Percentiles rank a stretch among this genome's conserved stretches.
Conservation (phyloP, 1,140 invertebrate genomes). For the Ooceraea biroi region DNA sequence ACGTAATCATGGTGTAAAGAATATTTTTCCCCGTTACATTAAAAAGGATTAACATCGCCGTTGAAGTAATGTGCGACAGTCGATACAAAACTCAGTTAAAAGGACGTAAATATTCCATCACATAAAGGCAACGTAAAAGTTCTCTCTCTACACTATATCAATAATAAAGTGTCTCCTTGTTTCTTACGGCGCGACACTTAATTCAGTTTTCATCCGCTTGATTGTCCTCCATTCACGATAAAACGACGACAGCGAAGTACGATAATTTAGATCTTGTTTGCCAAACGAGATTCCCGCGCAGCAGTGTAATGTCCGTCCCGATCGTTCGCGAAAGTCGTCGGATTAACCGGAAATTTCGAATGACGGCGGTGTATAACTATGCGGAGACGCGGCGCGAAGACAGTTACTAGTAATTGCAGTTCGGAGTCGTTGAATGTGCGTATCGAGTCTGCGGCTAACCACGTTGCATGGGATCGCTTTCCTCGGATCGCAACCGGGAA, state of each 20-base stretch:
- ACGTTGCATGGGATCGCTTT: constrained; percentile 69
- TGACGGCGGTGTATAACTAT: constrained; percentile 41
- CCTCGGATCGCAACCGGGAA: constrained; percentile 17
- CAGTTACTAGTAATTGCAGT: constrained; percentile 71
- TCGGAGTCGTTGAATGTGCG: constrained; percentile 72
- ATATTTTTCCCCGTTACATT: neutral
- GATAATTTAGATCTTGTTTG: constrained; percentile 37
- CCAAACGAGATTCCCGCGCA: neutral
- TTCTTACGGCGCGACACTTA: no score
- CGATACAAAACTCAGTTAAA: neutral
- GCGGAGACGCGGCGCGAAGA: constrained; percentile 52
- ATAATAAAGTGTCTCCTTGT: neutral
- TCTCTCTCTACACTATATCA: neutral
- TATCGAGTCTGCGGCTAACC: constrained; percentile 79
- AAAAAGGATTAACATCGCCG: neutral
- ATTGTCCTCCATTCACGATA: neutral
- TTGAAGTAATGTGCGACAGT: neutral
- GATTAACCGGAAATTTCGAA: constrained; percentile 58
- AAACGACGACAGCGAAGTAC: neutral
- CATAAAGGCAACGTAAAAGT: neutral
- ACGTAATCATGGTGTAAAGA: no score
- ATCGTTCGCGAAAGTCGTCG: constrained; percentile 45
- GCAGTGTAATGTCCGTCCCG: neutral
- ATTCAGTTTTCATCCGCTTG: neutral
- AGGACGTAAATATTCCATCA: constrained; percentile 23